Evolutionary conservation across 2,113 vertebrate genomes (phyloP).

Genomic region (Silurus meridionalis): DNA sequence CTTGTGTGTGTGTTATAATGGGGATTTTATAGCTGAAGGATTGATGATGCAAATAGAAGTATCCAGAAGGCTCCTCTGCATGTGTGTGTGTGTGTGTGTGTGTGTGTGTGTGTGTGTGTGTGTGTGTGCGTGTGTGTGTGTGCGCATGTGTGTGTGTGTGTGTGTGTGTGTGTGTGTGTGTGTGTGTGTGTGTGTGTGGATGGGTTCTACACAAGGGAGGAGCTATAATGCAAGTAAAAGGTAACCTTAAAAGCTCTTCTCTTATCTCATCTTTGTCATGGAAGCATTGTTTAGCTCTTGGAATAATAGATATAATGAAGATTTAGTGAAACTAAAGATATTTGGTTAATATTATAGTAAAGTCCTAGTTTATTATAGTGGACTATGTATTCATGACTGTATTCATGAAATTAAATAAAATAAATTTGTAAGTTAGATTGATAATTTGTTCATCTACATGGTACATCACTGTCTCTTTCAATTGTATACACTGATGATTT

Average conservation of each 20-base stretch:
- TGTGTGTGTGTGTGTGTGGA: background rate
- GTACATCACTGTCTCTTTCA: background rate
- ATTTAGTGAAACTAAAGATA: background rate
- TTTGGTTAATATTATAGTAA: background rate
- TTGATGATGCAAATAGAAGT: slow-evolving; percentile 11
- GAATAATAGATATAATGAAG: slow-evolving; percentile 3
- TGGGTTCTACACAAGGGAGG: too few species aligned
- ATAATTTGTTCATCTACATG: too few species aligned
- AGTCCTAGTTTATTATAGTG: background rate
- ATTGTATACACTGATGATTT: background rate
- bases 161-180: background rate
- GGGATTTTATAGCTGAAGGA: slow-evolving; percentile 18
- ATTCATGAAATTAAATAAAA: background rate
- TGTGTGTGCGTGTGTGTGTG: slow-evolving; percentile 11
- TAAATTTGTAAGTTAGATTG: background rate
- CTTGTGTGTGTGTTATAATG: background rate
- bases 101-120: slow-evolving; percentile 6
- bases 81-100: background rate
- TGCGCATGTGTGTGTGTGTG: slow-evolving; percentile 15
- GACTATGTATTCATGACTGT: background rate
- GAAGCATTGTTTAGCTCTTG: background rate
- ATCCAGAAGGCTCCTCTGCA: background rate
- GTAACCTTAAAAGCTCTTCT: background rate
- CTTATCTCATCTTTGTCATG: background rate
- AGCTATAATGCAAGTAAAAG: background rate